Evolutionary conservation across 2,113 vertebrate species (phyloP).

Genomic region (Oenanthe melanoleuca): DNA sequence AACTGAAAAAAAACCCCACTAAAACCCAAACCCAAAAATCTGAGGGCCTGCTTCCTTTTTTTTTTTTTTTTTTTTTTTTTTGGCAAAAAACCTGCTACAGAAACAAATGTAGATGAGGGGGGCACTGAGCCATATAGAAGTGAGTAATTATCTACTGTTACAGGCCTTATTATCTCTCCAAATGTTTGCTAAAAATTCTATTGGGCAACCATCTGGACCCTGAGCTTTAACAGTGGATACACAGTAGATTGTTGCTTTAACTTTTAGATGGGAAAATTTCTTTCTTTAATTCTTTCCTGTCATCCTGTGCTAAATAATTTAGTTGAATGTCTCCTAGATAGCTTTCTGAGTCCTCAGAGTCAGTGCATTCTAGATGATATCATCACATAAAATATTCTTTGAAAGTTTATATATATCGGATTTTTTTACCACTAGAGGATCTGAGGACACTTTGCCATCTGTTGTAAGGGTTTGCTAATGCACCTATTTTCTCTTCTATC

Average conservation of each 20-base stretch:
- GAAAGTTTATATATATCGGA: slow-evolving; percentile 29
- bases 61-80: slow-evolving; percentile 53
- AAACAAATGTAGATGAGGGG: slow-evolving; percentile 76
- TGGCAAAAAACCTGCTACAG: slow-evolving; percentile 65
- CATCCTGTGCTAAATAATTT: slow-evolving; percentile 78
- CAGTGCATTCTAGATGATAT: slow-evolving; percentile 61
- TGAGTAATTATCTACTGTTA: slow-evolving; percentile 82
- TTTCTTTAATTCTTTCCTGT: slow-evolving; percentile 74
- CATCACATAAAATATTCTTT: slow-evolving; percentile 68
- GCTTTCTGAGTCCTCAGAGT: slow-evolving; percentile 58
- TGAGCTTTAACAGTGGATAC: slow-evolving; percentile 75
- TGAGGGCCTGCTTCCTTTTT: not conserved
- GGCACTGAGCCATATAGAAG: slow-evolving; percentile 79
- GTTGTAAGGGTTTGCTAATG: slow-evolving; percentile 75
- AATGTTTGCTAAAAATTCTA: slow-evolving; percentile 84
- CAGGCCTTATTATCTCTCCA: slow-evolving; percentile 84
- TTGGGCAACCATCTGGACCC: slow-evolving; percentile 83
- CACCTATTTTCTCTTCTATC: slow-evolving; percentile 60
- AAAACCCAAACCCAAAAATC: not conserved
- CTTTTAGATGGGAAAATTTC: slow-evolving; percentile 65
- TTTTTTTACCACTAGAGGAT: slow-evolving; percentile 63
- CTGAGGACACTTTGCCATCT: slow-evolving; percentile 77
- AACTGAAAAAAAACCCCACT: not conserved
- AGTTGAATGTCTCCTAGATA: slow-evolving; percentile 67
- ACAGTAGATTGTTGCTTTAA: slow-evolving; percentile 69